Percentiles rank a stretch among this genome's conserved stretches.
Conservation (phyloP, 2,797 vertebrate species). For the Masticophis lateralis region DNA sequence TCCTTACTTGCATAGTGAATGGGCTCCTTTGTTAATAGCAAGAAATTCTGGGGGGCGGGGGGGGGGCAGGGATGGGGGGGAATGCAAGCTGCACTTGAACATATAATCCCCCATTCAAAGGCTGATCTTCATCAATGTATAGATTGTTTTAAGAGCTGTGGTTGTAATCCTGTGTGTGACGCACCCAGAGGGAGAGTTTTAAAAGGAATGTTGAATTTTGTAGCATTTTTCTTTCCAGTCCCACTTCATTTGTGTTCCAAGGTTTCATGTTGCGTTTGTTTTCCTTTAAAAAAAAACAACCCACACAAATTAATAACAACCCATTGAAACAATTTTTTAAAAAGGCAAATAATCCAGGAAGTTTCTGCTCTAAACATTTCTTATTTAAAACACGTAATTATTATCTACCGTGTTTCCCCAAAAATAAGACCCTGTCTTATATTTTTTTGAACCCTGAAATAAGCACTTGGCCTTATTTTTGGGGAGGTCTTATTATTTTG, state of each 20-base stretch:
- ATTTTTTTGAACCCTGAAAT: too few species aligned
- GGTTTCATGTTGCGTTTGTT: background rate
- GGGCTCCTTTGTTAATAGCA: conserved; percentile 20
- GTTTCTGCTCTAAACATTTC: background rate
- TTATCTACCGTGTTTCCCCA: background rate
- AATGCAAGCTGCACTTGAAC: background rate
- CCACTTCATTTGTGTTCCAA: too few species aligned
- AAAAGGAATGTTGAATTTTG: background rate
- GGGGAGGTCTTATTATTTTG: too few species aligned
- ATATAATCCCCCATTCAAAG: conserved; percentile 27
- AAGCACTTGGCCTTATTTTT: too few species aligned
- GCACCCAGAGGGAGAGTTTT: background rate
- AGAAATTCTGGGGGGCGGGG: background rate
- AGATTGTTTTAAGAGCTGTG: background rate
- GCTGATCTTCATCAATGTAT: background rate
- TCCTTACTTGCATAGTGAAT: conserved; percentile 20
- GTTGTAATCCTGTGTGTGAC: background rate
- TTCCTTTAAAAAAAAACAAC: background rate
- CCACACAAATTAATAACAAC: background rate
- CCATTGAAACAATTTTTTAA: too few species aligned
- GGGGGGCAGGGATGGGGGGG: background rate
- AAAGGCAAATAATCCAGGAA: background rate
- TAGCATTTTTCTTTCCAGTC: background rate
- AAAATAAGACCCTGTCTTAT: too few species aligned
- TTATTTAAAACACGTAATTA: background rate